Evolutionary conservation across 1,140 invertebrate species (phyloP).

Genomic region (Brachionus paranguensis): DNA sequence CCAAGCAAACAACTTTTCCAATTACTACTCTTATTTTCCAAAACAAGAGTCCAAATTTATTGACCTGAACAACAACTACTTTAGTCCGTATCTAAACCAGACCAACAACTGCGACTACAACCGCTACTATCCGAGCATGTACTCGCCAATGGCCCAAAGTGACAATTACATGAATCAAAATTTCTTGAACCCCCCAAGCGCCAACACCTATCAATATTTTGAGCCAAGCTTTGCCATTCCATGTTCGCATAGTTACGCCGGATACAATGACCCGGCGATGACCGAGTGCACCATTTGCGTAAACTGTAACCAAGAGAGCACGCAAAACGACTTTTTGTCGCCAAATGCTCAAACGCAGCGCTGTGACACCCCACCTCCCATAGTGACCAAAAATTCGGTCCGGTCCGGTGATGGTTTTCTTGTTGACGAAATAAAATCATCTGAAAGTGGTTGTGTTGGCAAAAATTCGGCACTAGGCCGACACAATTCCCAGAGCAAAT

Average conservation of each 20-base stretch:
- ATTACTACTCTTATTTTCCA: not conserved
- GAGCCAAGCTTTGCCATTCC: not conserved
- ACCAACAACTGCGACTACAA: not conserved
- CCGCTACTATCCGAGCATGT: not conserved
- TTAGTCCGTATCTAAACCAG: not conserved
- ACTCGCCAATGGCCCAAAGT: not conserved
- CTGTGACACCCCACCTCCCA: conserved; percentile 9
- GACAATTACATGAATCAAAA: not conserved
- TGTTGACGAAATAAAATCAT: not conserved
- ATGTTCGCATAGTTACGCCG: not conserved
- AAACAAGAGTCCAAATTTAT: not conserved
- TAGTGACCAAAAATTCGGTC: not conserved
- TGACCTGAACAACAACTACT: conserved; percentile 12
- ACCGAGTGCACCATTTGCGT: not conserved
- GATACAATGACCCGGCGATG: not conserved
- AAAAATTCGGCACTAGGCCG: not conserved
- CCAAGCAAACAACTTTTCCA: not conserved
- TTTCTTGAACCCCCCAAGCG: not conserved
- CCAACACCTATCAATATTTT: not conserved
- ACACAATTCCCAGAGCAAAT: not conserved
- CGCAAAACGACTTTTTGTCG: not conserved
- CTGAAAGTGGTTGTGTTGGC: too few relatives aligned
- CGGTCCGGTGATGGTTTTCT: not conserved
- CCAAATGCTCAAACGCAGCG: not conserved
- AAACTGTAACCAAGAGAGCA: not conserved